These are phyloP conservation scores for Napeogenes inachia DNA, from an alignment of 2,888 invertebrate species.

Conservation along the genomic window DNA sequence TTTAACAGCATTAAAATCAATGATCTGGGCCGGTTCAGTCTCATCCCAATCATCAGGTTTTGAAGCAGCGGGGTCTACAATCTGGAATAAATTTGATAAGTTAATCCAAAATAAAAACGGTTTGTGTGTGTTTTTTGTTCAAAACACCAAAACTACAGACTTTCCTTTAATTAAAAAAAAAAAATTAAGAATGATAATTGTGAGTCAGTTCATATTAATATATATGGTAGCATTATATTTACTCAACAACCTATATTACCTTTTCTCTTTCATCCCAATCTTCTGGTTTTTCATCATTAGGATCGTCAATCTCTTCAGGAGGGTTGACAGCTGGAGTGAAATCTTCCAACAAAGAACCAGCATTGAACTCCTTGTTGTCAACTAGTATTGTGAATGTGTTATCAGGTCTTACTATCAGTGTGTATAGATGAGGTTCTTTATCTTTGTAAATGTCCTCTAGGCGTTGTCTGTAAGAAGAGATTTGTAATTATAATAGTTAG, in stretches of 20 bases:
- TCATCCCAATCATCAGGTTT: conserved; percentile 99
- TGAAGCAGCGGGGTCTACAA: conserved; percentile 89
- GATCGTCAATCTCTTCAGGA: conserved; percentile 95
- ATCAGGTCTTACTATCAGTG: conserved; percentile 94
- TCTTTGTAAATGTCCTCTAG: conserved; percentile 93
- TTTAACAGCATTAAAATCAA: conserved; percentile 88
- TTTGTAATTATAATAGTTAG: no score
- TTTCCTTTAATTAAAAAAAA: no score
- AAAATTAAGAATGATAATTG: no score
- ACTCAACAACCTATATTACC: conserved; percentile 37
- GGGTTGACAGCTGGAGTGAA: conserved; percentile 97
- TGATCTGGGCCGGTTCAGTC: conserved; percentile 91
- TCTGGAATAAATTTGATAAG: conserved; percentile 54
- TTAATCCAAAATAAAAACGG: background rate
- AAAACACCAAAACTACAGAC: no score
- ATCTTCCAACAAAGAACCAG: conserved; percentile 92
- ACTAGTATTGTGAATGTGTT: conserved; percentile 96
- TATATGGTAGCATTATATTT: background rate
- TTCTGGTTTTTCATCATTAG: conserved; percentile 87
- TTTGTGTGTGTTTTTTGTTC: background rate
- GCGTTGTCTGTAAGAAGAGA: conserved; percentile 73
- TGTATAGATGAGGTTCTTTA: conserved; percentile 97
- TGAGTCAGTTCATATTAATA: background rate
- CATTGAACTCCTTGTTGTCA: conserved; percentile 89
- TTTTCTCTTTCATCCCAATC: conserved; percentile 96